These are phyloP conservation scores for Podarcis muralis DNA, from an alignment of 2,113 vertebrate genomes.

Conservation along the genomic window DNA sequence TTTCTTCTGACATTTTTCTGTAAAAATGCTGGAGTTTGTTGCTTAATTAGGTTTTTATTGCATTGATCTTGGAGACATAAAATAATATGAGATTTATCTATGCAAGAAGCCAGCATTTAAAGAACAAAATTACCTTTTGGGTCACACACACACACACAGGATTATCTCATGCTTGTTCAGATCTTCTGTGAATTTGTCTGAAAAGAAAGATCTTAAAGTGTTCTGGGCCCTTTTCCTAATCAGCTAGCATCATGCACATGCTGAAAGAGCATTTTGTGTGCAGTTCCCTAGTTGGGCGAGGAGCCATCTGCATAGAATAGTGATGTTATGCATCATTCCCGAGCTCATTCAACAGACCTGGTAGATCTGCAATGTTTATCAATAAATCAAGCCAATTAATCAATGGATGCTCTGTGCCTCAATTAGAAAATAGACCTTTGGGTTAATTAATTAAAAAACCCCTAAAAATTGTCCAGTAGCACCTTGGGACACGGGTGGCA, in stretches of 20 bases:
- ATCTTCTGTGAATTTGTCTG: background rate
- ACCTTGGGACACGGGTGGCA: too few relatives aligned
- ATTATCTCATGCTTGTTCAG: too few relatives aligned
- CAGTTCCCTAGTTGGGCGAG: background rate
- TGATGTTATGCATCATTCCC: background rate
- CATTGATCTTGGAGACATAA: background rate
- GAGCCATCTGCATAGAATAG: background rate
- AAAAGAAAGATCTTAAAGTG: background rate
- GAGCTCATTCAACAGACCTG: background rate
- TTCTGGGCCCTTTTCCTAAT: too few relatives aligned
- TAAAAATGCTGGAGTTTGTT: background rate
- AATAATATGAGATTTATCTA: slow-evolving; percentile 1
- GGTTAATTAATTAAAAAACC: too few relatives aligned
- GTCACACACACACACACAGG: too few relatives aligned
- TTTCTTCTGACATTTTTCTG: background rate
- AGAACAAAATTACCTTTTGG: background rate
- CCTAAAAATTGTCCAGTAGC: too few relatives aligned
- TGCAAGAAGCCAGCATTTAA: background rate
- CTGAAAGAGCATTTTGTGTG: too few relatives aligned
- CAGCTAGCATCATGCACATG: too few relatives aligned
- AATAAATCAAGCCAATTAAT: background rate
- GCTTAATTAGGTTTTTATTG: slow-evolving; percentile 11
- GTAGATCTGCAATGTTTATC: background rate
- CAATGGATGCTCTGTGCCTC: too few relatives aligned
- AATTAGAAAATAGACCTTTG: too few relatives aligned